Evolutionary conservation across 2,797 vertebrate species (phyloP).

Genomic region (Chaenodraco wilsoni): DNA sequence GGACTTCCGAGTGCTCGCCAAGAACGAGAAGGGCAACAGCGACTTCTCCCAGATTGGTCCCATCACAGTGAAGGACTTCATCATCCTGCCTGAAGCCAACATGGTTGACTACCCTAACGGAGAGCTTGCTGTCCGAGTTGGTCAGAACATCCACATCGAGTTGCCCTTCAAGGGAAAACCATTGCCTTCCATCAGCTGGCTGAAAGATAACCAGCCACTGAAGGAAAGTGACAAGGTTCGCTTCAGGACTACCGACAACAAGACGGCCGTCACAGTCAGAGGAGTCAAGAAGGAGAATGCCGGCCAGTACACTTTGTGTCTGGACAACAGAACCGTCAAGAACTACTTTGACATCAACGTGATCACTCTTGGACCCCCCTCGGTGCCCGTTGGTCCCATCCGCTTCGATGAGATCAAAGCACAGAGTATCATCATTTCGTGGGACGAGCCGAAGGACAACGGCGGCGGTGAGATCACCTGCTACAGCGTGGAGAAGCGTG

Average conservation of each 20-base stretch:
- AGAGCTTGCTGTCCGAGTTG: constrained; percentile 91
- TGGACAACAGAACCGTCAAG: constrained; percentile 91
- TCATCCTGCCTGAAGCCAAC: constrained; percentile 91
- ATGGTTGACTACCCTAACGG: constrained; percentile 92
- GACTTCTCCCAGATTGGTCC: constrained; percentile 91
- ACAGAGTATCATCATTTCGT: constrained; percentile 93
- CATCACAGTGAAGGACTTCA: constrained; percentile 90
- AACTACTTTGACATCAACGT: constrained; percentile 91
- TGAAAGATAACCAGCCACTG: constrained; percentile 91
- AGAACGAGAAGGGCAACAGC: constrained; percentile 96
- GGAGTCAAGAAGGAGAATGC: constrained; percentile 93
- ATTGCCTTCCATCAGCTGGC: constrained; percentile 91
- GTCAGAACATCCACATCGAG: constrained; percentile 94
- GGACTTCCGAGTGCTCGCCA: constrained; percentile 94
- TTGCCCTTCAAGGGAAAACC: constrained; percentile 97
- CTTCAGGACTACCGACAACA: constrained; percentile 95
- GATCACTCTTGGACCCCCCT: constrained; percentile 91
- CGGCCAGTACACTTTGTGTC: constrained; percentile 94
- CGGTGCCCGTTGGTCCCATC: constrained; percentile 91
- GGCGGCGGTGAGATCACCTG: constrained; percentile 96
- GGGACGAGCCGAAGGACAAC: constrained; percentile 93
- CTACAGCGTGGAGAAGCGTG: constrained; percentile 96
- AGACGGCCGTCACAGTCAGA: constrained; percentile 90
- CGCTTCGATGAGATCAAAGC: constrained; percentile 96
- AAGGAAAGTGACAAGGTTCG: constrained; percentile 95